A percentile compares a stretch with the other conserved stretches of the same genome.
phyloP scores from a whole-genome alignment of 2,797 vertebrate genomes.

The Oreochromis mossambicus region DNA sequence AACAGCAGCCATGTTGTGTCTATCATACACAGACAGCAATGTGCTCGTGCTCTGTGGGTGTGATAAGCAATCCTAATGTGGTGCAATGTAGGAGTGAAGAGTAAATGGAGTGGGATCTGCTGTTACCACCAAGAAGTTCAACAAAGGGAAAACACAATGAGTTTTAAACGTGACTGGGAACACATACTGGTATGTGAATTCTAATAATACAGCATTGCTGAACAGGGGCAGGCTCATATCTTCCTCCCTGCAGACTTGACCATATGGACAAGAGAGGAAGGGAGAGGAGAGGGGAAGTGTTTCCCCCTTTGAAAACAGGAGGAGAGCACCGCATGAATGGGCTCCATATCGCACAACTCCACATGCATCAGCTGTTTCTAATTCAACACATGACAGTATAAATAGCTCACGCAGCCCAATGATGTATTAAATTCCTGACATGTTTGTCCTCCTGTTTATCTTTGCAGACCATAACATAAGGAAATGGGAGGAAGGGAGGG shows the following conservation, averaged over 20 bases:
- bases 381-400: slow-evolving; percentile 33
- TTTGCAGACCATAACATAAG: slow-evolving; percentile 5
- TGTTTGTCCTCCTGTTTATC: slow-evolving; percentile 10
- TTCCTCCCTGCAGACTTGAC: slow-evolving; percentile 40
- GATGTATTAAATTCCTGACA: slow-evolving; percentile 31
- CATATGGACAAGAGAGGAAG: slow-evolving; percentile 56
- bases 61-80: slow-evolving; percentile 36
- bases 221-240: slow-evolving; percentile 1
- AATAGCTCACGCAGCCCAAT: slow-evolving; percentile 7
- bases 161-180: not conserved
- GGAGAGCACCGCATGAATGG: slow-evolving; percentile 25
- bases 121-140: slow-evolving; percentile 4
- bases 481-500: slow-evolving; percentile 1
- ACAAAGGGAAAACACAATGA: not conserved
- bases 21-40: slow-evolving; percentile 20
- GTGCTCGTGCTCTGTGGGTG: slow-evolving; percentile 39
- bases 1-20: slow-evolving; percentile 32
- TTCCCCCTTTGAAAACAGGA: slow-evolving; percentile 48
- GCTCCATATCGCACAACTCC: slow-evolving; percentile 45
- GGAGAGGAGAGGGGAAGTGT: slow-evolving; percentile 32
- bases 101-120: slow-evolving; percentile 13
- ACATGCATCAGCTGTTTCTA: slow-evolving; percentile 55
- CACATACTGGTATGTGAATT: not conserved
- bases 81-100: slow-evolving; percentile 33
- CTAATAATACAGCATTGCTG: slow-evolving; percentile 31